Evolutionary conservation across 53 echinoderm and acorn worm species (phyloP), one percentile per base, ranked within the genome.

Genomic region (Hippasteria phrygiana): DNA sequence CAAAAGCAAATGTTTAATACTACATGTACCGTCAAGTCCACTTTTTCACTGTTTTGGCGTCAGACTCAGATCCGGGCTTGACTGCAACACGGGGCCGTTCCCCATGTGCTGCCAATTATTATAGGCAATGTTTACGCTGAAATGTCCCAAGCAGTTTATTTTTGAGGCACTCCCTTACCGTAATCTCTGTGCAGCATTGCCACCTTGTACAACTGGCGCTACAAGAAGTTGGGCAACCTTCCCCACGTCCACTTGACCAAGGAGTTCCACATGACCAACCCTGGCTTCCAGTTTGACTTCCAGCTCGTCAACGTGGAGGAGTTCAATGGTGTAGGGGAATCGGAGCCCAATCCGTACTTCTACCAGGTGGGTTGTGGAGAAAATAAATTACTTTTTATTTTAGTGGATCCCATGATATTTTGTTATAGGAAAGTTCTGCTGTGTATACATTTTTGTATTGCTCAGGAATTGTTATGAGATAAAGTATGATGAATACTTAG

Each of bases 271-370:
- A 76, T 31, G 41, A 92, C 92, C n/a, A 97, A 97, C 87, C 92
- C 97, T 20, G 95, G 97, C 41, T 89, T 97, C 43, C 85, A 74
- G 37, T 95, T 94, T 78, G 97, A 97, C 79, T 97, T 91, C 75
- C 97, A 97, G 88, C 90, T 97, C 22, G 85, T 97, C 89, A 97
- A 97, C 72, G 97, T 97, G 7, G 93, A 94, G 27, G 81, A 95
- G 82, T 96, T 96, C 87, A 96, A 97, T 63, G 95, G 97, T 0
- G 91, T 95, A 0, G 97, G 97, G 18, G 97, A 97, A 66, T 95
- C 97, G 12, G 97, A 95, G 59, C 97, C 97, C n/a, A 97, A 95
- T 40, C 95, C 97, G n/a, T 97, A 97, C 85, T 97, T 97, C 89
- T 97, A 93, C 74, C 97, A 97, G 97, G 97, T 97, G 63, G 41